Evolutionary conservation across 1,140 invertebrate species (phyloP).

Genomic region (Brachionus calyciflorus): DNA sequence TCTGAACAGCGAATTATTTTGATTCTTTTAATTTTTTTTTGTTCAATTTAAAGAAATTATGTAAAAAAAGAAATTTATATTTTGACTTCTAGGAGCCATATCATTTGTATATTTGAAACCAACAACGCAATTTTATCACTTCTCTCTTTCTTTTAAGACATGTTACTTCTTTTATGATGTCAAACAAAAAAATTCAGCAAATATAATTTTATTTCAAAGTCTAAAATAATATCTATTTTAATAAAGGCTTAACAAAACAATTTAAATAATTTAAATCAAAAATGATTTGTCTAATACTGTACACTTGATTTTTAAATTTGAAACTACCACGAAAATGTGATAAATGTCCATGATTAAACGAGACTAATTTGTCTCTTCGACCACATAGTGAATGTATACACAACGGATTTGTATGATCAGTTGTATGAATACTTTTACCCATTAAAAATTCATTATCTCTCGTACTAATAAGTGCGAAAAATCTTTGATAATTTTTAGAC

Average conservation of each 20-base stretch:
- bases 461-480: not conserved
- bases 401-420: slow-evolving; percentile 4
- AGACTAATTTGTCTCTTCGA: not conserved
- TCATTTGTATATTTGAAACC: too few relatives aligned
- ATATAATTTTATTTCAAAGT: not conserved
- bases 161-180: too few relatives aligned
- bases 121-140: too few relatives aligned
- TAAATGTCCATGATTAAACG: slow-evolving; percentile 9
- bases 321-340: not conserved
- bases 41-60: too few relatives aligned
- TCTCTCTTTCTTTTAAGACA: too few relatives aligned
- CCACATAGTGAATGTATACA: slow-evolving; percentile 16
- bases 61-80: too few relatives aligned
- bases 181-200: not conserved
- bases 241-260: slow-evolving; percentile 26
- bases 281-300: not conserved
- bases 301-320: not conserved
- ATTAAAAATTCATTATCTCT: slow-evolving; percentile 15
- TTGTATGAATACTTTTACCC: slow-evolving; percentile 20
- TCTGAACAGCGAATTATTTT: too few relatives aligned
- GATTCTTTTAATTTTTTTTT: too few relatives aligned
- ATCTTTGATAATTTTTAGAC: slow-evolving; percentile 16
- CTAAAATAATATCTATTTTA: not conserved
- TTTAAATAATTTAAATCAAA: slow-evolving; percentile 43
- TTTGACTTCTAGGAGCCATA: too few relatives aligned